Conservation (phyloP, 2,113 vertebrate species). For the Ondatra zibethicus region DNA sequence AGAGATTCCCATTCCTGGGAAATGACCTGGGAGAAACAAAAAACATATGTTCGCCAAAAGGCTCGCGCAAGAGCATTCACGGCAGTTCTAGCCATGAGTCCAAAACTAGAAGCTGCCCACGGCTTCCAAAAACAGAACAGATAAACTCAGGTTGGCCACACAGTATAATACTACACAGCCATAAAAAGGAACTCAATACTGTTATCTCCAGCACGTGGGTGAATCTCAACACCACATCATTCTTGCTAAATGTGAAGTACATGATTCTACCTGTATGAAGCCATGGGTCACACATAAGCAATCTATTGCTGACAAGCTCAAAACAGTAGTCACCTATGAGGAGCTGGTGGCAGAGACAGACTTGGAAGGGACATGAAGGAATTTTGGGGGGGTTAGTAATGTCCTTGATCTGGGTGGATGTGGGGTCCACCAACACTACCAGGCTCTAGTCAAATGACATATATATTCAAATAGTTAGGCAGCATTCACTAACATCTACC, state of each 20-base stretch:
- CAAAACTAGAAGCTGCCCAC: not conserved
- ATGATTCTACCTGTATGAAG: not conserved
- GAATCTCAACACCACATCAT: not conserved
- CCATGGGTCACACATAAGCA: not conserved
- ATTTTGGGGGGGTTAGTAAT: not conserved
- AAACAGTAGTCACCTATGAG: not conserved
- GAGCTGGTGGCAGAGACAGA: not conserved
- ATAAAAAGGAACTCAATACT: not conserved
- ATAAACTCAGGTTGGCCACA: not conserved
- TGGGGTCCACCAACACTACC: not conserved
- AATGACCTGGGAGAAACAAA: slow-evolving; percentile 17
- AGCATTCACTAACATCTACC: not conserved
- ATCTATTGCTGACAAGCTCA: not conserved
- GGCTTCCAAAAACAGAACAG: not conserved
- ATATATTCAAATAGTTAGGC: not conserved
- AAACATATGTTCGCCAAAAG: slow-evolving; percentile 32
- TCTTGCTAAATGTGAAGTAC: not conserved
- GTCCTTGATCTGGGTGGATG: not conserved
- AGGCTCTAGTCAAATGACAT: not conserved
- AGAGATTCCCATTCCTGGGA: slow-evolving; percentile 30
- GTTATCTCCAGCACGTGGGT: not conserved
- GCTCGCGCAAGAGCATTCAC: not conserved
- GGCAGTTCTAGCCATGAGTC: not conserved
- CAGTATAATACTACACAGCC: not conserved
- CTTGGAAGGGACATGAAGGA: not conserved